Evolutionary conservation across 2,797 vertebrate genomes (phyloP), one percentile per base, ranked within the genome.

Genomic region (Typhlichthys subterraneus): DNA sequence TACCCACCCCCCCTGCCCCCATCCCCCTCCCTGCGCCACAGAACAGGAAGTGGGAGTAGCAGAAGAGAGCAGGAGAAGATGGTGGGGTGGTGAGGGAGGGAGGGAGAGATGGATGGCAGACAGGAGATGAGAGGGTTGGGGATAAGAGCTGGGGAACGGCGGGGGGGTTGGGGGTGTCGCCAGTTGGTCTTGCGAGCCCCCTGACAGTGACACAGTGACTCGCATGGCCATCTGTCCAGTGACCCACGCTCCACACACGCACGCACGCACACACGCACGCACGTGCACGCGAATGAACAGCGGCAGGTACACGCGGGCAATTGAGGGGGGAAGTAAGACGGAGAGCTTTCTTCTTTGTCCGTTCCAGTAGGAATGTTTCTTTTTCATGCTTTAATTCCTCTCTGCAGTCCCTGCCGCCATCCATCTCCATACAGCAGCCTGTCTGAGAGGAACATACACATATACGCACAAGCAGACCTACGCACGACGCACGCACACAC

Each of bases 201-300:
- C 85, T 87, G 77, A 85, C 85, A 85, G 73, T 80, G 85, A 70
- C 70, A 88, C 82, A 83, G 77, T 80, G 87, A 68, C 73, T 87
- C 84, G 81, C 76, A 78, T 80, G 82, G 80, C 90, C 91, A 83
- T 91, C 90, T 89, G 86, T 91, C 90, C 85, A 77, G 73, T 8
- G 69, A 52, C 57, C 45, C 54, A 74, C 72, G 66, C 72, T 23
- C 23, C 56, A 73, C 72, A 68, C 72, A 67, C 58, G 45, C 57
- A 42, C 54, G 55, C 48, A 57, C 58, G 53, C 57, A 17, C 62
- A 9, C 45, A 57, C 55, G 11, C 53, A n/a, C 53, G 9, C 64
- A 53, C 63, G 66, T 58, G 49, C 59, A 53, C 66, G 56, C 62
- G 23, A 15, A 70, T 12, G 38, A 57, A 67, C 50, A 67, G 62